phyloP scores from a whole-genome alignment of 2,113 vertebrate genomes.

The Solea solea region DNA sequence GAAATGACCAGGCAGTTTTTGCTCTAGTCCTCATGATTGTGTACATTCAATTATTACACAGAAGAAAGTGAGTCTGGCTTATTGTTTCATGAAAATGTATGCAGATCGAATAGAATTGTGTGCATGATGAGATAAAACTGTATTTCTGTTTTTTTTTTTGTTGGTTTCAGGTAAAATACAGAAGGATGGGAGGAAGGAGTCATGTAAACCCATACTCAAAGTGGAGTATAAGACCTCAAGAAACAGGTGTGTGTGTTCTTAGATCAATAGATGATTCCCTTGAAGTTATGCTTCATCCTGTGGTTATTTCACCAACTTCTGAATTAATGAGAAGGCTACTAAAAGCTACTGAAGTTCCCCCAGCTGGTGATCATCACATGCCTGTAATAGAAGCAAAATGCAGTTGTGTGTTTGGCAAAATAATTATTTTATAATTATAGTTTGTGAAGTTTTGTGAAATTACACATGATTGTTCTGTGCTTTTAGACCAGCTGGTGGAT shows the following conservation, averaged over 20 bases:
- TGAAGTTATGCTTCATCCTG: slow-evolving; percentile 1
- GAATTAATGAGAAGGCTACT: neutral
- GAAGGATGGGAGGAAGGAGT: slow-evolving; percentile 94
- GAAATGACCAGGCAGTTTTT: neutral
- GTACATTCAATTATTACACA: neutral
- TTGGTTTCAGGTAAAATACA: slow-evolving; percentile 88
- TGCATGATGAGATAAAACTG: too few species aligned
- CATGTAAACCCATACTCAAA: slow-evolving; percentile 98
- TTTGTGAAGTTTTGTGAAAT: neutral
- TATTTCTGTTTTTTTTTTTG: neutral
- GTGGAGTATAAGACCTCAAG: slow-evolving; percentile 97
- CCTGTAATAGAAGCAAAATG: neutral
- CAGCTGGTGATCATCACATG: neutral
- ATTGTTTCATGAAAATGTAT: too few species aligned
- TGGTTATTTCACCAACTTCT: neutral
- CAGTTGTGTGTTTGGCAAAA: neutral
- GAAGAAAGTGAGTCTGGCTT: neutral
- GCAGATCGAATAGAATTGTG: too few species aligned
- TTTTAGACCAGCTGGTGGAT: slow-evolving; percentile 1
- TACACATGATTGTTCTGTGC: neutral
- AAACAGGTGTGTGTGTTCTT: slow-evolving; percentile 83
- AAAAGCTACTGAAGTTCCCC: neutral
- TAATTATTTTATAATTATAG: neutral
- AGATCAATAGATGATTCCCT: neutral
- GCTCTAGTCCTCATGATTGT: neutral